phyloP scores from a whole-genome alignment of 2,113 vertebrate genomes.

The Leptosomus discolor region DNA sequence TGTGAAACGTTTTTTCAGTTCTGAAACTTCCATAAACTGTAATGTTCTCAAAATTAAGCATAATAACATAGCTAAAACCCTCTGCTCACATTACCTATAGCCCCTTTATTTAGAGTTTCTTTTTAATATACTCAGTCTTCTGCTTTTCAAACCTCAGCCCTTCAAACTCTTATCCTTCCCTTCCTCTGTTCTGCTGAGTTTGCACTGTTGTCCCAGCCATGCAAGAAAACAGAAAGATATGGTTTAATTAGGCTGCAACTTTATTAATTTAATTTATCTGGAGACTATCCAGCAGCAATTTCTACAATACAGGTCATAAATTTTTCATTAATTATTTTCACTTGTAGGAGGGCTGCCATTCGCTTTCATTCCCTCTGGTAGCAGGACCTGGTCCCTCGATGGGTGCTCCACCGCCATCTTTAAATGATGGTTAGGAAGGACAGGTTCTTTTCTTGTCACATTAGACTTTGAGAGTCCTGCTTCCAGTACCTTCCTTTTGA shows the following conservation, averaged over 20 bases:
- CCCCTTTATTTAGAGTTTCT: not conserved
- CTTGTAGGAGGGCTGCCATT: not conserved
- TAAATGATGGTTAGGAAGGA: not conserved
- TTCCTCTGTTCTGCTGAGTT: conserved; percentile 41
- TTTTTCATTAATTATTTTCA: conserved; percentile 61
- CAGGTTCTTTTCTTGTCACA: not conserved
- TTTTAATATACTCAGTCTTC: not conserved
- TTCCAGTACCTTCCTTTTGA: not conserved
- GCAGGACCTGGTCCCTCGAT: not conserved
- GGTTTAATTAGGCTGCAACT: conserved; percentile 44
- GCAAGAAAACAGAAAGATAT: conserved; percentile 59
- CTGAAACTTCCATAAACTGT: not conserved
- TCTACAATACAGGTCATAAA: conserved; percentile 36
- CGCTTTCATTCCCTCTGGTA: not conserved
- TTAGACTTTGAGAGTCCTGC: not conserved
- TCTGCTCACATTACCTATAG: not conserved
- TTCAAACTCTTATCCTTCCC: not conserved
- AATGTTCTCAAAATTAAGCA: not conserved
- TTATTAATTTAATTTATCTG: conserved; percentile 63
- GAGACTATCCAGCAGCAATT: conserved; percentile 48
- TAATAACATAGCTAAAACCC: not conserved
- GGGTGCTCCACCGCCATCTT: not conserved
- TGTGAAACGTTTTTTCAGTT: not conserved
- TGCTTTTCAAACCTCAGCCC: not conserved
- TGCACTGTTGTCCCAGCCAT: conserved; percentile 15